Evolutionary conservation across 1,140 invertebrate genomes (phyloP), one percentile per base, ranked within the genome.

Genomic region (Ptiloglossa arizonensis): DNA sequence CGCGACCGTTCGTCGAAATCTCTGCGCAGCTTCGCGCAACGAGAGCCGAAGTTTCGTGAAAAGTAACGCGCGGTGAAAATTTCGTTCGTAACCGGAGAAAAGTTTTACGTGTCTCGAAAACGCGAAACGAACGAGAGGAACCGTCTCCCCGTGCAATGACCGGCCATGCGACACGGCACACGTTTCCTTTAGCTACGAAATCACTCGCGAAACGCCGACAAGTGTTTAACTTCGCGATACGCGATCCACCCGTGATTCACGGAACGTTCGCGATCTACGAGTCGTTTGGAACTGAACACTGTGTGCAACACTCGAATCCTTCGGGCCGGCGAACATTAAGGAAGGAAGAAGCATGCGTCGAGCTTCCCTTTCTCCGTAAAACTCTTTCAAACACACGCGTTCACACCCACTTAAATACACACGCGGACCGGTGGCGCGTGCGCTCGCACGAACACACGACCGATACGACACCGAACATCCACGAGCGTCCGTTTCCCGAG

Each of bases 301-400:
- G 81, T 29, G n/a, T 5, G 77, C 72, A 87, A 82, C 62, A 83
- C 63, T 83, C 64, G 73, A 50, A 83, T 60, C 81, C 71, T 56
- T 29, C 62, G 54, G 44, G 79, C 83, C 86, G 81, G 11, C 48
- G 29, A 38, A 66, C 74, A 66, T 83, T 80, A 81, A 80, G 83
- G 78, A 83, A 86, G 68, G 89, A 89, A n/a, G n/a, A n/a, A 81
- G 84, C 89, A 90, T 90, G 89, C 89, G 89, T 90, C 86, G 83
- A 81, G 79, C 72, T 89, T 87, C 83, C 88, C 86, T 87, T 88
- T 86, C 85, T 85, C 75, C 82, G 46, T 83, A 74, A 75, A 82
- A 41, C 83, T 83, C 82, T 85, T 80, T 73, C 80, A 54, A 69
- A 56, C 59, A 63, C 77, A 63, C 68, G 54, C 54, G 27, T 52